Evolutionary conservation across 2,797 vertebrate genomes (phyloP), one percentile per base, ranked within the genome.

Genomic region (Acrossocheilus wenchowensis): DNA sequence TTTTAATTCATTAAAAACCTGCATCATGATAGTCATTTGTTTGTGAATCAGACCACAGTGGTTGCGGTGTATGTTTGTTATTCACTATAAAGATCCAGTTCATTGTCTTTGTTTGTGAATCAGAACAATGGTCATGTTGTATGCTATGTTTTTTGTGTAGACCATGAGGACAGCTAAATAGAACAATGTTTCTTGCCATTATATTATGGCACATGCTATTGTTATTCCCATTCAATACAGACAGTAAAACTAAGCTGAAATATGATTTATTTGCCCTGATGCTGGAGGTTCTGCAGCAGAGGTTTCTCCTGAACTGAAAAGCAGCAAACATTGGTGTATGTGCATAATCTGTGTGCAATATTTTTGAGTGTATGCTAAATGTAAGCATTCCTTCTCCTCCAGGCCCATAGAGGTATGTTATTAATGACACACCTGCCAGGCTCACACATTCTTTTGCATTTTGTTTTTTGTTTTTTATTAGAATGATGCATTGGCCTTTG

Each of bases 381-480:
- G 54, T 52, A 15, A n/a, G 62, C 50, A 23, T 62, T 71, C 64
- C 45, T 82, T 72, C 88, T 91, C 90, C 90, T 79, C 87, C 89
- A 93, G 92, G 94, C 95, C 95, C 91, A 87, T 78, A 77, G 88
- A 94, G 94, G 94, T 86, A 93, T 94, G 94, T 94, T 95, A 95
- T 95, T 98, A 98, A 98, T 97, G 96, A 97, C 96, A 93, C 91
- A 92, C 96, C 94, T 94, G 92, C 95, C 96, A 96, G 95, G 95
- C 95, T 96, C 96, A 87, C 91, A 94, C 92, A 93, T 94, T 92
- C 96, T 96, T 93, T 94, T 92, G 95, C 93, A 93, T 97, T 99
- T 98, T 97, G 97, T 98, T 97, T 97, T 96, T 96, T 97, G 97
- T 97, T 97, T 96, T 96, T 97, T 97, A 98, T 98, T 97, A 98